Conservation (phyloP, 2,888 invertebrate species). For the Perizoma flavofasciatum region DNA sequence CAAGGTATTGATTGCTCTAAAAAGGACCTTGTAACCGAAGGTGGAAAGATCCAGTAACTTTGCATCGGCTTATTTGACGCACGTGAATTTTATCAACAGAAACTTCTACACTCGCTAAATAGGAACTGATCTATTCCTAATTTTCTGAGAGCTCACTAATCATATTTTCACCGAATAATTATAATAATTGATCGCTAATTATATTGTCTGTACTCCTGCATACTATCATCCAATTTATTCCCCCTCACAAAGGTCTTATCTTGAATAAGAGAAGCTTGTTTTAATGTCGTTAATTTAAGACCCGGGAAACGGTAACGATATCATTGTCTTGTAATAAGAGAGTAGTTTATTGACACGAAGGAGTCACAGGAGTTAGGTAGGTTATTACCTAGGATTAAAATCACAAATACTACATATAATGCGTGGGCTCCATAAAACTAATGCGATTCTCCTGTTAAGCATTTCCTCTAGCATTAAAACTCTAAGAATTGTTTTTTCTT, state of each 20-base stretch:
- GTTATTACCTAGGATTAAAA: too few relatives aligned
- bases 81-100: not conserved
- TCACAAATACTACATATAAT: too few relatives aligned
- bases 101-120: too few relatives aligned
- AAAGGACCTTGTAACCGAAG: too few relatives aligned
- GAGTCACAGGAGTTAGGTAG: too few relatives aligned
- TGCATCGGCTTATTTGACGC: too few relatives aligned
- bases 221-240: constrained; percentile 68
- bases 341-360: constrained; percentile 16
- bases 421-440: too few relatives aligned
- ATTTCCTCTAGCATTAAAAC: too few relatives aligned
- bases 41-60: too few relatives aligned
- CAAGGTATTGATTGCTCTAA: too few relatives aligned
- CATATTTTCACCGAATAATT: constrained; percentile 19
- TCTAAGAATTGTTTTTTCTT: too few relatives aligned
- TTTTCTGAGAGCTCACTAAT: constrained; percentile 14
- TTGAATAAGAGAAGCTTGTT: constrained; percentile 75
- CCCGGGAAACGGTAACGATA: constrained; percentile 63
- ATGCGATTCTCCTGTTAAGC: too few relatives aligned
- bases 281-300: constrained; percentile 76
- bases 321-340: constrained; percentile 57
- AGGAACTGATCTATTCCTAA: constrained; percentile 2
- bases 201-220: constrained; percentile 47
- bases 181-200: constrained; percentile 25
- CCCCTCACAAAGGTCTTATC: constrained; percentile 73